Evolutionary conservation across 2,797 vertebrate genomes (phyloP).

Genomic region (Molothrus aeneus): DNA sequence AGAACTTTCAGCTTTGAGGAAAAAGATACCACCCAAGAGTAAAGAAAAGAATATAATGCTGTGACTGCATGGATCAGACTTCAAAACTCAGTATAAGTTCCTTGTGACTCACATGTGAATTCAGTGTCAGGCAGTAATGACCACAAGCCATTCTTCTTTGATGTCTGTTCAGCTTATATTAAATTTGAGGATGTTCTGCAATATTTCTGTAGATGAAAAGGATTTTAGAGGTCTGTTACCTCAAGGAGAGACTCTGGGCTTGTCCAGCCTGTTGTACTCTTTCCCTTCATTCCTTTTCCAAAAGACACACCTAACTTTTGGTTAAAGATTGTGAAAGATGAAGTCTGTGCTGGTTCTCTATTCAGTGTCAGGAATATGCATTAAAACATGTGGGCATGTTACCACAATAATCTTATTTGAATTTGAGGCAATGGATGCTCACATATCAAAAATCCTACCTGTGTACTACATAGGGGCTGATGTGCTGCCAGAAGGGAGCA

Average conservation of each 20-base stretch:
- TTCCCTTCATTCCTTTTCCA: neutral
- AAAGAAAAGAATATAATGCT: neutral
- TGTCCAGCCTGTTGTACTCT: neutral
- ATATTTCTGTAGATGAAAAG: neutral
- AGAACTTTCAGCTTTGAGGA: neutral
- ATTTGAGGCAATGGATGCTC: neutral
- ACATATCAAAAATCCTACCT: neutral
- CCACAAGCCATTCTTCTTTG: neutral
- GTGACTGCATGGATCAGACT: neutral
- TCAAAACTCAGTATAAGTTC: neutral
- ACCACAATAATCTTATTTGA: neutral
- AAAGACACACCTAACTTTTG: neutral
- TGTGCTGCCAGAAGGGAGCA: neutral
- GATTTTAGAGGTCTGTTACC: neutral
- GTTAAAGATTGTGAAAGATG: neutral
- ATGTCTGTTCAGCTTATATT: neutral
- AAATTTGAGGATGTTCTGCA: neutral
- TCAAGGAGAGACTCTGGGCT: neutral
- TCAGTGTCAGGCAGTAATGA: neutral
- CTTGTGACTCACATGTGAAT: slow-evolving; percentile 51
- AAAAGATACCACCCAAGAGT: neutral
- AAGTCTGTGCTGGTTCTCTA: neutral
- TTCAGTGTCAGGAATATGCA: neutral
- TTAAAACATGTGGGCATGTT: neutral
- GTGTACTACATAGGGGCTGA: neutral